Evolutionary conservation across 2,888 invertebrate genomes (phyloP).

Genomic region (Cynaeus angustus): DNA sequence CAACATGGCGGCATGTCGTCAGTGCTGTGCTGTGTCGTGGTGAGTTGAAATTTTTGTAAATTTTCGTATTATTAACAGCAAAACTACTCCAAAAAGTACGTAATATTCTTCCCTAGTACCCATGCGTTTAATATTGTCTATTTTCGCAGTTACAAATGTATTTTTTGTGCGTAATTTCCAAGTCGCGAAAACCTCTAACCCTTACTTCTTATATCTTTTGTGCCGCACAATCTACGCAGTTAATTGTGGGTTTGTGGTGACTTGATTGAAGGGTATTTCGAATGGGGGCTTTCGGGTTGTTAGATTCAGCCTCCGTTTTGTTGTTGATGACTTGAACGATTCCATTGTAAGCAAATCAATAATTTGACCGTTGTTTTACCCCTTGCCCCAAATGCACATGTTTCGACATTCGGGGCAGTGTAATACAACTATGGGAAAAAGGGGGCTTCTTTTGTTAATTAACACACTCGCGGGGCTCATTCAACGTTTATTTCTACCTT

Average conservation of each 20-base stretch:
- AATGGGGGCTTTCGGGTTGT: neutral
- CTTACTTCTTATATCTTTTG: constrained; percentile 45
- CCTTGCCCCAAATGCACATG: constrained; percentile 65
- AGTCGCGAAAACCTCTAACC: constrained; percentile 39
- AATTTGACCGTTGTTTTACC: constrained; percentile 66
- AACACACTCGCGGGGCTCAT: neutral
- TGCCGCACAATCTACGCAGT: constrained; percentile 60
- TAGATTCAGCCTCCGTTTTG: constrained; percentile 1
- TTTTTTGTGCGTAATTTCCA: constrained; percentile 11
- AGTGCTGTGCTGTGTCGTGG: constrained; percentile 98
- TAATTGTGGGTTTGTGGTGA: constrained; percentile 20
- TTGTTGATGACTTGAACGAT: constrained; percentile 32
- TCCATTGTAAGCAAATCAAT: constrained; percentile 67
- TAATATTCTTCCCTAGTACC: constrained; percentile 50
- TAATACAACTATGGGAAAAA: neutral
- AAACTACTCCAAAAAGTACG: constrained; percentile 61
- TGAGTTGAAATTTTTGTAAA: constrained; percentile 77
- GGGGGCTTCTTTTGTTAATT: constrained; percentile 6
- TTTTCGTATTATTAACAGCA: constrained; percentile 61
- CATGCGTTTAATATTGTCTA: constrained; percentile 16
- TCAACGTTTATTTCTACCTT: too few species aligned
- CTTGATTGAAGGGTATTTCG: constrained; percentile 1
- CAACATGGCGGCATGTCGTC: constrained; percentile 97
- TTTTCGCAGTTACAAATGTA: constrained; percentile 11
- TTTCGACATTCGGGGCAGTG: constrained; percentile 55